Percentiles rank a stretch among this genome's conserved stretches.
These are phyloP conservation scores for Thrips palmi DNA, from an alignment of 1,140 invertebrate genomes.

Conservation along the genomic window DNA sequence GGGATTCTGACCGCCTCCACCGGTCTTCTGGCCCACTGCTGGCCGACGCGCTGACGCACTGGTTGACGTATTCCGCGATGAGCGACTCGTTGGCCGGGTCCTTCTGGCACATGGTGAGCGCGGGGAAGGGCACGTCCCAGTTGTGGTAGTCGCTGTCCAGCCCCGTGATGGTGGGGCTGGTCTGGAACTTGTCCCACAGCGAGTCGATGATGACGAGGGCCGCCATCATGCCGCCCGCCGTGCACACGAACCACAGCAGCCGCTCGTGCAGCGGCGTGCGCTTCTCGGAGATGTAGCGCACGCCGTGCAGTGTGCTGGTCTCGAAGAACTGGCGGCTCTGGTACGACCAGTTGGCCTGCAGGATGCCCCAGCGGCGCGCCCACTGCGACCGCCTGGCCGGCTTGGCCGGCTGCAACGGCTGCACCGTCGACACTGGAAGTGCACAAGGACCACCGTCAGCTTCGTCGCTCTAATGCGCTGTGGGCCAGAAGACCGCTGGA, in stretches of 20 bases:
- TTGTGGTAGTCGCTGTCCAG: constrained; percentile 43
- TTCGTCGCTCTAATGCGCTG: too few relatives aligned
- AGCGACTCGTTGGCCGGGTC: constrained; percentile 27
- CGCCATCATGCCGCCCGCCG: constrained; percentile 37
- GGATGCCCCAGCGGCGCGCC: too few relatives aligned
- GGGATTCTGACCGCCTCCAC: too few relatives aligned
- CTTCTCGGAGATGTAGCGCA: constrained; percentile 46
- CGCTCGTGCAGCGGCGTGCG: constrained; percentile 46
- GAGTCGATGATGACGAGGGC: constrained; percentile 49
- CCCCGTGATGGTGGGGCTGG: constrained; percentile 56
- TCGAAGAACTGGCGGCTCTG: constrained; percentile 48
- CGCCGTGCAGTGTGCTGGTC: constrained; percentile 48
- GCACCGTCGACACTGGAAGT: too few relatives aligned
- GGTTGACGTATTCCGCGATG: constrained; percentile 22
- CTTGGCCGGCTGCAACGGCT: too few relatives aligned
- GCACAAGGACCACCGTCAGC: too few relatives aligned
- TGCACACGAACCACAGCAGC: constrained; percentile 55
- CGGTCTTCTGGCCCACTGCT: too few relatives aligned
- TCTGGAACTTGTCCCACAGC: constrained; percentile 60
- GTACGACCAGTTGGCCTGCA: constrained; percentile 34
- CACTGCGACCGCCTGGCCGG: too few relatives aligned
- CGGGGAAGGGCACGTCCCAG: constrained; percentile 50
- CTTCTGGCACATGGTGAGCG: constrained; percentile 39
- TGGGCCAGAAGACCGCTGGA: too few relatives aligned
- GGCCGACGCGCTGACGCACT: too few relatives aligned